Evolutionary conservation across 2,113 vertebrate species (phyloP).

Genomic region (Chionodraco myersi): DNA sequence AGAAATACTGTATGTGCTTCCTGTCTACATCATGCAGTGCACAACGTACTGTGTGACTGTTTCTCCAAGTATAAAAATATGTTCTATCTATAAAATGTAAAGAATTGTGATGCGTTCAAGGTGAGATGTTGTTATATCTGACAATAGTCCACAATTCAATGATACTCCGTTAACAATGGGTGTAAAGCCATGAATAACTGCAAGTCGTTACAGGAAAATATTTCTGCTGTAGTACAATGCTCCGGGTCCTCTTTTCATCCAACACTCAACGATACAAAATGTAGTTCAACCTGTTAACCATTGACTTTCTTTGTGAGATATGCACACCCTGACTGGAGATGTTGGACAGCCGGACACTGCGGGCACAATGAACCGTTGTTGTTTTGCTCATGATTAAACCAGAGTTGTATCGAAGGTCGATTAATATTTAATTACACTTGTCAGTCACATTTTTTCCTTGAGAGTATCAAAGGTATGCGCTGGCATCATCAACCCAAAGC

Average conservation of each 20-base stretch:
- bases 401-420: neutral
- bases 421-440: neutral
- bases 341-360: neutral
- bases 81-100: neutral
- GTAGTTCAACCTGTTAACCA: slow-evolving; percentile 1
- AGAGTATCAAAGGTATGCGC: neutral
- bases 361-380: neutral
- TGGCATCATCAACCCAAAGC: neutral
- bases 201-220: neutral
- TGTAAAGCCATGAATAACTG: neutral
- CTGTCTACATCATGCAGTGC: neutral
- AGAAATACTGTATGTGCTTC: no score
- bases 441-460: neutral
- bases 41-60: neutral
- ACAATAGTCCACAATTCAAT: neutral
- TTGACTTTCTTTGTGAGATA: neutral
- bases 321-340: neutral
- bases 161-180: neutral
- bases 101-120: neutral
- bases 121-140: neutral
- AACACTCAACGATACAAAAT: neutral
- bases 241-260: neutral
- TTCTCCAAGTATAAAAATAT: no score
- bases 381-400: neutral
- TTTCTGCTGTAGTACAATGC: neutral